A percentile compares a stretch with the other conserved stretches of the same genome.
Conservation (phyloP, 1,140 invertebrate genomes). For the Grapholita molesta region DNA sequence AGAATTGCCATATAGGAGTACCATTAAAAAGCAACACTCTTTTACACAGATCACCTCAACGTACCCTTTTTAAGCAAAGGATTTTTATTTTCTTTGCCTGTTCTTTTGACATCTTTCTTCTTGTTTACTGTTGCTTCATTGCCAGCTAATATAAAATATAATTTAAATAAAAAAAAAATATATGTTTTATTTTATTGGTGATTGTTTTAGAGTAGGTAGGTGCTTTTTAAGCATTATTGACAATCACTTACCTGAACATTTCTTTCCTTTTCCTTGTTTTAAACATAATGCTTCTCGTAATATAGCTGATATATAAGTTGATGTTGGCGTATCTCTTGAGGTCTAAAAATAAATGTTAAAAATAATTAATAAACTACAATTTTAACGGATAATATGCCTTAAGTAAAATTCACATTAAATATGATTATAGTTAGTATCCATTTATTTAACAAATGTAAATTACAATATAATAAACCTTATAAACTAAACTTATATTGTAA, state of each 20-base stretch:
- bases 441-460: too few species aligned
- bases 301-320: conserved; percentile 67
- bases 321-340: conserved; percentile 59
- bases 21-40: neutral
- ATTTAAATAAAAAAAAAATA: neutral
- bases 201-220: neutral
- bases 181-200: neutral
- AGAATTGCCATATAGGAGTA: neutral
- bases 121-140: conserved; percentile 45
- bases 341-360: conserved; percentile 42
- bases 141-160: conserved; percentile 41
- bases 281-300: conserved; percentile 70
- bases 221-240: neutral
- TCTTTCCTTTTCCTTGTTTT: conserved; percentile 74
- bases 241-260: conserved; percentile 61
- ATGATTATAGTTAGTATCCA: too few species aligned
- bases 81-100: conserved; percentile 67
- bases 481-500: too few species aligned
- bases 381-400: neutral
- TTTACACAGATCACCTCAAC: conserved; percentile 42
- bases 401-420: too few species aligned
- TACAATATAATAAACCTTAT: too few species aligned
- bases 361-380: conserved; percentile 19
- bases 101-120: conserved; percentile 65
- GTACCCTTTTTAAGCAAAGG: conserved; percentile 68